Evolutionary conservation across 2,113 vertebrate species (phyloP).

Genomic region (Forbesichthys papilliferus): DNA sequence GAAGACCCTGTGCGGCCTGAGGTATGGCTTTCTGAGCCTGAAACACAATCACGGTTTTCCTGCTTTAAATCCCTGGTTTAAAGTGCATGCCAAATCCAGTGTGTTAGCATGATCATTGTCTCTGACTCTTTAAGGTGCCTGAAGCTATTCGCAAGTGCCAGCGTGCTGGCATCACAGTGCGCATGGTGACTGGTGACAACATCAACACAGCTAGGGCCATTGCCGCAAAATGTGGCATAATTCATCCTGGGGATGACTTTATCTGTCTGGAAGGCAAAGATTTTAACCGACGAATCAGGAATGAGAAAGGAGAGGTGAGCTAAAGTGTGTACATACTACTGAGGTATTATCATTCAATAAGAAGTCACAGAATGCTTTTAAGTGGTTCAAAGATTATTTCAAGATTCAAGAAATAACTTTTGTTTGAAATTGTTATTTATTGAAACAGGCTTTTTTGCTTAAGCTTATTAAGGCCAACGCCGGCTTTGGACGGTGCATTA

Average conservation of each 20-base stretch:
- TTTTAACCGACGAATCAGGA: constrained; percentile 89
- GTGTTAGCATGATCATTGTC: neutral
- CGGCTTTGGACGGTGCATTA: too few species aligned
- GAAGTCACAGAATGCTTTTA: neutral
- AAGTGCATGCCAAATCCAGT: neutral
- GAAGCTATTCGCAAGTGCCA: constrained; percentile 91
- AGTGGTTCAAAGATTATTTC: neutral
- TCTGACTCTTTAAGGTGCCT: constrained; percentile 47
- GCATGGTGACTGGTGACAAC: constrained; percentile 92
- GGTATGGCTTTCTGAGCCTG: constrained; percentile 61
- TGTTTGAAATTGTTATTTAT: neutral
- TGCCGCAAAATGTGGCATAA: constrained; percentile 88
- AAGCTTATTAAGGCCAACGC: too few species aligned
- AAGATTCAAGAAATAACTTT: neutral
- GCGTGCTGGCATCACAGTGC: constrained; percentile 88
- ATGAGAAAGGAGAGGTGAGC: constrained; percentile 89
- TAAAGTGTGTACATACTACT: neutral
- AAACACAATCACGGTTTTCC: too few species aligned
- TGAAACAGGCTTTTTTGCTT: neutral
- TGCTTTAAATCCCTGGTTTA: neutral
- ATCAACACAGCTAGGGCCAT: constrained; percentile 90
- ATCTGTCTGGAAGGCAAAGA: constrained; percentile 90
- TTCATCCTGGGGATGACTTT: constrained; percentile 88
- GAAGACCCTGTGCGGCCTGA: constrained; percentile 90
- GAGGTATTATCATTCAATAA: neutral